Conservation (phyloP, 1,140 invertebrate species). For the Diabrotica virgifera region DNA sequence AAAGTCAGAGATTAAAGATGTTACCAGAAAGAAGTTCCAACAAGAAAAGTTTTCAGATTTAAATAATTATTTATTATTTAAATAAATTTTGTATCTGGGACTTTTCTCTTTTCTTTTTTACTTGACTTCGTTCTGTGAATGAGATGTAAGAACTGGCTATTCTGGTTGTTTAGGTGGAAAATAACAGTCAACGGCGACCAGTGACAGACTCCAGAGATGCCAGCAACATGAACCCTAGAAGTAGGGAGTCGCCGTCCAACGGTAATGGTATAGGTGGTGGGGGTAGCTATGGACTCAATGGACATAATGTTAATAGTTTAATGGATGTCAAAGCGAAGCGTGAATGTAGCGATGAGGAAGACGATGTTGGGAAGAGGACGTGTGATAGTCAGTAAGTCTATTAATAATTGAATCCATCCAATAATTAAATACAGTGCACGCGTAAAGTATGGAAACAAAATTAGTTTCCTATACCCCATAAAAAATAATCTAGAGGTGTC, state of each 20-base stretch:
- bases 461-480: no score
- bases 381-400: conserved; percentile 34
- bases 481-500: no score
- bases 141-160: neutral
- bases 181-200: conserved; percentile 42
- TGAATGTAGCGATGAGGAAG: conserved; percentile 44
- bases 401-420: no score
- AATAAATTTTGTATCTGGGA: no score
- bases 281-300: conserved; percentile 33
- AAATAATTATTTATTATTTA: no score
- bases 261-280: conserved; percentile 17
- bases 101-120: neutral
- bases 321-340: conserved; percentile 32
- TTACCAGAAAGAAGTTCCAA: no score
- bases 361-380: conserved; percentile 28
- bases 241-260: conserved; percentile 42
- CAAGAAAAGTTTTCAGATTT: no score
- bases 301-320: conserved; percentile 21
- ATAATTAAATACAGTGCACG: no score
- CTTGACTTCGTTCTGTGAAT: neutral
- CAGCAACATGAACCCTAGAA: conserved; percentile 47
- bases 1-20: no score
- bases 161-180: conserved; percentile 34
- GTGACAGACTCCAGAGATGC: conserved; percentile 46
- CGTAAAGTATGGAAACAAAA: no score